Evolutionary conservation across 2,113 vertebrate genomes (phyloP), one percentile per base, ranked within the genome.

Genomic region (Ranitomeya imitator): DNA sequence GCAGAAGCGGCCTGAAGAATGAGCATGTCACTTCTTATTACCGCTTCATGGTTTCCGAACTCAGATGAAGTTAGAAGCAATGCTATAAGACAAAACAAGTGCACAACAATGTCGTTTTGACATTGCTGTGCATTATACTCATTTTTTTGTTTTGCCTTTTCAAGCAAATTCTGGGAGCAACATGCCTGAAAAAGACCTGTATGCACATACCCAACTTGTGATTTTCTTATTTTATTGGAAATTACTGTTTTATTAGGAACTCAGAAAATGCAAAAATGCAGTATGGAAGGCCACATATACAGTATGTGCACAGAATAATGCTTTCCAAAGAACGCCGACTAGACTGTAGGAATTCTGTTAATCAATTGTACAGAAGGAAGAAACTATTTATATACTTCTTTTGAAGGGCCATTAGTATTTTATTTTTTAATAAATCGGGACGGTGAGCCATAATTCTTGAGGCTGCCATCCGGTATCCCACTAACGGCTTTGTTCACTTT

Each of bases 401-500:
- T 6, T 52, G 45, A 84, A 69, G 82, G 60, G 14, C 45, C 82
- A 84, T 85, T 83, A 88, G 67, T 61, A 54, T 88, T 76, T 88
- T 85, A 79, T 65, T 79, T 69, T 89, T 89, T 67, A 85, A 85
- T 89, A 84, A 84, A 89, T 85, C 67, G 82, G 8, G 80, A 74
- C 63, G 19, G n/a, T 21, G 45, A 76, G 82, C 87, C 81, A 89
- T 89, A 78, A 85, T 79, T 89, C 82, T 85, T 85, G 87, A 73
- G 31, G 60, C 37, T 74, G 87, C 87, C 81, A 88, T 88, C 87
- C 54, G 77, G 87, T 76, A 85, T 89, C 82, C 82, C 61, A 78
- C 87, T 89, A 89, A 89, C 73, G 71, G 60, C 51, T 85, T 69
- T 69, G 73, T 85, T 89, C 87, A 89, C 87, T 89, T 89, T 89